A percentile compares a stretch with the other conserved stretches of the same genome.
Conservation (phyloP, 1,140 invertebrate genomes). For the Rhagoletis pomonella region DNA sequence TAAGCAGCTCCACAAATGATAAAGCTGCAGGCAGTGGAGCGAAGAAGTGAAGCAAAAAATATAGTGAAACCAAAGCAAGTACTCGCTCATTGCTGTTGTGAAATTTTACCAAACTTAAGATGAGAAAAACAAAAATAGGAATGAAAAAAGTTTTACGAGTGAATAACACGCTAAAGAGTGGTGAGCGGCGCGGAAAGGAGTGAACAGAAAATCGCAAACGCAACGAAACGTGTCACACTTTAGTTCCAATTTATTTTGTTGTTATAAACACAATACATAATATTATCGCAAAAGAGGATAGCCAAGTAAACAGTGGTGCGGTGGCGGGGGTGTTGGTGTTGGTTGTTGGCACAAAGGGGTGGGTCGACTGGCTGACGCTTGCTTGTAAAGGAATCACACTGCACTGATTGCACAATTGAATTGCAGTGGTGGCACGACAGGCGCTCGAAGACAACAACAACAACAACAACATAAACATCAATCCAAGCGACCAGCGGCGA, state of each 20-base stretch:
- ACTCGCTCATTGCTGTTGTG: conserved; percentile 21
- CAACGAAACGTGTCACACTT: conserved; percentile 34
- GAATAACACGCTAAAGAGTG: too few relatives aligned
- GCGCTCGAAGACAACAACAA: conserved; percentile 1
- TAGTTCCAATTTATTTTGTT: conserved; percentile 44
- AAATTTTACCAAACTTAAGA: conserved; percentile 29
- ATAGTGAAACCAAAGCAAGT: conserved; percentile 19
- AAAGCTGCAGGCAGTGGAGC: background rate
- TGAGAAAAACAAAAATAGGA: conserved; percentile 19
- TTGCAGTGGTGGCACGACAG: conserved; percentile 48
- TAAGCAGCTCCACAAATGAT: conserved; percentile 51
- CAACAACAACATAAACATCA: background rate
- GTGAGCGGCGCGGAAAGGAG: background rate
- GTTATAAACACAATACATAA: conserved; percentile 2
- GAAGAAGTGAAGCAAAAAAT: background rate
- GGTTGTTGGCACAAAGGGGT: background rate
- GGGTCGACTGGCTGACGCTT: too few relatives aligned
- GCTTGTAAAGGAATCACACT: conserved; percentile 35
- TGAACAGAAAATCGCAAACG: conserved; percentile 6
- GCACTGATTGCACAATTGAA: conserved; percentile 50
- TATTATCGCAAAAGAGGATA: background rate
- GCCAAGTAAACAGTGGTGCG: background rate
- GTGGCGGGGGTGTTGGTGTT: too few relatives aligned
- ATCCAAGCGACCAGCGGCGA: too few relatives aligned
- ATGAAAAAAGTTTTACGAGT: conserved; percentile 15